These are phyloP conservation scores for Epinephelus awoara DNA, from an alignment of 2,797 vertebrate species.

Conservation along the genomic window DNA sequence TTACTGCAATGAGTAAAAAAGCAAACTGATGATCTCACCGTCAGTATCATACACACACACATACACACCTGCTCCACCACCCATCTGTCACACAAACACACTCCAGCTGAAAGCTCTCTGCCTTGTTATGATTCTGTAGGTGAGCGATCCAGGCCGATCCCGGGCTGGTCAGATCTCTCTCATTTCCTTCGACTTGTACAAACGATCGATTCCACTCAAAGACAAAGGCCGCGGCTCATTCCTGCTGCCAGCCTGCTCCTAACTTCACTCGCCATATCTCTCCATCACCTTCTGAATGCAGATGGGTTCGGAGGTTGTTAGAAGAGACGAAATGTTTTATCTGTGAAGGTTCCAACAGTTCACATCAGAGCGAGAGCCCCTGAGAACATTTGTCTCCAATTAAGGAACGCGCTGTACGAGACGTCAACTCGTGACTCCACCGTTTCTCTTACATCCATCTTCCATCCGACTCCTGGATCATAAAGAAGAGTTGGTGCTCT, in stretches of 20 bases:
- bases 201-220: constrained; percentile 78
- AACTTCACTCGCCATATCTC: constrained; percentile 43
- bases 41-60: constrained; percentile 1
- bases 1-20: neutral
- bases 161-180: constrained; percentile 70
- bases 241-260: constrained; percentile 33
- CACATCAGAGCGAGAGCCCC: constrained; percentile 7
- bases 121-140: constrained; percentile 59
- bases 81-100: constrained; percentile 35
- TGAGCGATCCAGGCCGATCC: constrained; percentile 61
- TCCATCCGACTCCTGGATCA: neutral
- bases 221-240: constrained; percentile 58
- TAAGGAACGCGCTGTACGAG: constrained; percentile 25
- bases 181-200: constrained; percentile 76
- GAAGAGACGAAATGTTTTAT: constrained; percentile 32
- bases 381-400: constrained; percentile 44
- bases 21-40: neutral
- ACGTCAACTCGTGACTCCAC: constrained; percentile 19
- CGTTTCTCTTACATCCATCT: constrained; percentile 8
- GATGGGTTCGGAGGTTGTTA: constrained; percentile 43
- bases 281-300: constrained; percentile 61
- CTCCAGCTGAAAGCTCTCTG: constrained; percentile 7
- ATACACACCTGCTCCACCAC: constrained; percentile 7
- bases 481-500: constrained; percentile 5
- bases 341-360: constrained; percentile 15